Evolutionary conservation across 2,797 vertebrate genomes (phyloP).

Genomic region (Bufotes viridis): DNA sequence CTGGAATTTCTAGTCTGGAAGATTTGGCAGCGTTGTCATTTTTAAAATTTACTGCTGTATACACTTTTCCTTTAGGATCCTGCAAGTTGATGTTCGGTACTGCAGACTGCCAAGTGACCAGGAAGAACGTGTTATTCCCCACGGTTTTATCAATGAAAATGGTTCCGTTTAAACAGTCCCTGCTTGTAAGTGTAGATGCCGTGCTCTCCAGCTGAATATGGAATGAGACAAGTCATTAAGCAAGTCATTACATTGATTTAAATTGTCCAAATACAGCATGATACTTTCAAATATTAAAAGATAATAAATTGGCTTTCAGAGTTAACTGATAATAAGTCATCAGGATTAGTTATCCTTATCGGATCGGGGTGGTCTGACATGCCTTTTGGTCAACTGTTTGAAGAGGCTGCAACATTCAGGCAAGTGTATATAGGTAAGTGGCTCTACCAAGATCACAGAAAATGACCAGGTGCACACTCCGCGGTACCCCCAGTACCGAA

Average conservation of each 20-base stretch:
- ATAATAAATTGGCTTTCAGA: background rate
- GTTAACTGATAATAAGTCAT: background rate
- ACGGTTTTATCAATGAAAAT: conserved; percentile 69
- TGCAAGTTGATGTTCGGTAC: conserved; percentile 64
- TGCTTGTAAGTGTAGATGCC: conserved; percentile 46
- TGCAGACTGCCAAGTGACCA: conserved; percentile 66
- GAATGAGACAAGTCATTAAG: background rate
- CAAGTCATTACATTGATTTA: background rate
- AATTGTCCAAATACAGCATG: background rate
- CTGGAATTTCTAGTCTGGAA: conserved; percentile 68
- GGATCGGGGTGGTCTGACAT: too few species aligned
- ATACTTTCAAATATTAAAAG: background rate
- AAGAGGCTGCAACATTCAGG: too few species aligned
- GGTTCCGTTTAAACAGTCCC: conserved; percentile 63
- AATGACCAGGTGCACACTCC: too few species aligned
- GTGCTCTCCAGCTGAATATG: conserved; percentile 71
- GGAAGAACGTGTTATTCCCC: conserved; percentile 72
- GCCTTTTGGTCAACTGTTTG: too few species aligned
- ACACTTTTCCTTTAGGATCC: conserved; percentile 68
- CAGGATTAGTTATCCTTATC: too few species aligned
- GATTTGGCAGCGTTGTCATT: conserved; percentile 54
- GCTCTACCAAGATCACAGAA: too few species aligned
- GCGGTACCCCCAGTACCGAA: too few species aligned
- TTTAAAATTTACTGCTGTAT: conserved; percentile 63
- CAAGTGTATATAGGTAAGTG: too few species aligned